These are phyloP conservation scores for Ophion obscuratus DNA, from an alignment of 2,888 invertebrate species.

Conservation along the genomic window DNA sequence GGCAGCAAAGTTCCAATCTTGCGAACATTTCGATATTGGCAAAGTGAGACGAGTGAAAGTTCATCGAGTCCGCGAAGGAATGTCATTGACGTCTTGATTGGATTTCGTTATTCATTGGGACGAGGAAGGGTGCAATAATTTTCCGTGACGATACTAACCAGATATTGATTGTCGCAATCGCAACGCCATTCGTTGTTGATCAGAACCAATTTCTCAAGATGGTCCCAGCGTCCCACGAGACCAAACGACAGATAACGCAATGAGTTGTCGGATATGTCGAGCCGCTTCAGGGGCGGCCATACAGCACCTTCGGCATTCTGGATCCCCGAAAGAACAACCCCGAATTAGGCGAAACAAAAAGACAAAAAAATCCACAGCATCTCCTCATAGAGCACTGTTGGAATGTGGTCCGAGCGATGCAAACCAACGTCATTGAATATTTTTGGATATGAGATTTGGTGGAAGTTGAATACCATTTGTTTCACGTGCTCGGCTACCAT, in stretches of 20 bases:
- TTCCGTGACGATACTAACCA: slow-evolving; percentile 84
- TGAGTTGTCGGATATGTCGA: slow-evolving; percentile 91
- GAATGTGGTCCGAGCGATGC: too few relatives aligned
- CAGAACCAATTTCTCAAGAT: slow-evolving; percentile 88
- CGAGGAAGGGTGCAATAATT: slow-evolving; percentile 15
- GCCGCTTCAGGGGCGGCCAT: slow-evolving; percentile 89
- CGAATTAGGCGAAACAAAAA: too few relatives aligned
- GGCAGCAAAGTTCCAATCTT: slow-evolving; percentile 78
- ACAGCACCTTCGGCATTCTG: slow-evolving; percentile 83
- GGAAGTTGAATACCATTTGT: too few relatives aligned
- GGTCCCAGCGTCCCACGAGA: slow-evolving; percentile 89
- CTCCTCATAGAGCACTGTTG: too few relatives aligned
- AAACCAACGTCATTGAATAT: too few relatives aligned
- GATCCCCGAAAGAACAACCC: background rate
- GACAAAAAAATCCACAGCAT: too few relatives aligned
- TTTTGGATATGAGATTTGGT: too few relatives aligned
- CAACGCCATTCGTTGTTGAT: slow-evolving; percentile 91
- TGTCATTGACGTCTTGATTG: background rate
- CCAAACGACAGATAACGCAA: slow-evolving; percentile 88
- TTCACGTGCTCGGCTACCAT: too few relatives aligned
- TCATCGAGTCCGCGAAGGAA: too few relatives aligned
- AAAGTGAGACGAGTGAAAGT: background rate
- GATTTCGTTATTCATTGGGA: background rate
- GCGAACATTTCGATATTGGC: slow-evolving; percentile 59
- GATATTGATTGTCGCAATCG: slow-evolving; percentile 92